A percentile compares a stretch with the other conserved stretches of the same genome.
phyloP scores from a whole-genome alignment of 1,140 invertebrate genomes.

The Panulirus ornatus region DNA sequence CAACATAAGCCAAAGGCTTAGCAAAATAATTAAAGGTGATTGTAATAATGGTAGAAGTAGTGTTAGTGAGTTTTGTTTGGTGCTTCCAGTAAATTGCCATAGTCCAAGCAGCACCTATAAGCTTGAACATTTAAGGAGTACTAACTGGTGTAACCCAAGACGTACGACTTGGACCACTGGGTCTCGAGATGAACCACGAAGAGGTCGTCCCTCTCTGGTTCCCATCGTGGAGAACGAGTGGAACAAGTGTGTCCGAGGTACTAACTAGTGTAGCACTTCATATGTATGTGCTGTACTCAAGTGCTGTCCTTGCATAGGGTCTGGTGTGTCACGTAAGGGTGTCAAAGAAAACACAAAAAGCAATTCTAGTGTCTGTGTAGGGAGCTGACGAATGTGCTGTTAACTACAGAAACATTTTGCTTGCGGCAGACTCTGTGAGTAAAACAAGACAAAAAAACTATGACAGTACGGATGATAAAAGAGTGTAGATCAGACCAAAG shows the following conservation, averaged over 20 bases:
- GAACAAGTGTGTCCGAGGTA: background rate
- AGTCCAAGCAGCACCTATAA: background rate
- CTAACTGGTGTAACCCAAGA: background rate
- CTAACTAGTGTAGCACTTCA: slow-evolving; percentile 1
- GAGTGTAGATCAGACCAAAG: slow-evolving; percentile 46
- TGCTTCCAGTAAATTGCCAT: background rate
- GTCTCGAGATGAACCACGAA: too few relatives aligned
- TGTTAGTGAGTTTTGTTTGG: background rate
- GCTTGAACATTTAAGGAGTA: background rate
- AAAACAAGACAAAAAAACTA: slow-evolving; percentile 50
- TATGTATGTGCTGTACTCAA: slow-evolving; percentile 32
- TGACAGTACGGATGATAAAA: slow-evolving; percentile 48
- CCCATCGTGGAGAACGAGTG: background rate
- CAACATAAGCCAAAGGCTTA: background rate
- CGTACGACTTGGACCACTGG: too few relatives aligned
- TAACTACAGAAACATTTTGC: slow-evolving; percentile 63
- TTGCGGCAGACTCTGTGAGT: slow-evolving; percentile 54
- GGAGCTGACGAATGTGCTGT: slow-evolving; percentile 50
- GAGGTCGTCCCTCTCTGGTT: too few relatives aligned
- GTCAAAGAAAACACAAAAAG: slow-evolving; percentile 65
- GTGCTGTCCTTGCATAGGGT: slow-evolving; percentile 27
- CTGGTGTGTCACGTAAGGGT: slow-evolving; percentile 23
- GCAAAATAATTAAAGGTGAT: too few relatives aligned
- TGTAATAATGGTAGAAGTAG: background rate
- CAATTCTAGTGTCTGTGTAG: slow-evolving; percentile 62